These are phyloP conservation scores for Odiellus spinosus DNA, from an alignment of 2,888 invertebrate genomes.

Conservation along the genomic window DNA sequence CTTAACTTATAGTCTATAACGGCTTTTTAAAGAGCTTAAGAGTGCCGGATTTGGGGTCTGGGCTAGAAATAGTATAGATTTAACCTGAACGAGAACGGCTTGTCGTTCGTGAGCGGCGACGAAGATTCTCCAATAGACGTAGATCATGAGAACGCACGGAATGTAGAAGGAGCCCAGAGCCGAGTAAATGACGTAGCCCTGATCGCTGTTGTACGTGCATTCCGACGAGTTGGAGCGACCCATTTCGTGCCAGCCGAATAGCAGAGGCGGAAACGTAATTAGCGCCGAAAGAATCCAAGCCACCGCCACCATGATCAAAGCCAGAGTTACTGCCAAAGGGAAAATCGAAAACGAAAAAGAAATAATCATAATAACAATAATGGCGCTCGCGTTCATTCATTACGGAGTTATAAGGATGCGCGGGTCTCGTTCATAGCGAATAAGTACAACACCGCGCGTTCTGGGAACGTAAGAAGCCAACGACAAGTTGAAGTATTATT, in stretches of 20 bases:
- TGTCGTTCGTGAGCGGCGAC: conserved; percentile 19
- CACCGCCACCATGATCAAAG: conserved; percentile 24
- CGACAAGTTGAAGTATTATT: no score
- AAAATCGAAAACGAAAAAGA: no score
- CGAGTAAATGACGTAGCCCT: conserved; percentile 26
- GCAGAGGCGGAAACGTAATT: conserved; percentile 26
- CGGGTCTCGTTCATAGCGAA: no score
- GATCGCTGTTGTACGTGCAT: conserved; percentile 23
- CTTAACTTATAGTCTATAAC: no score
- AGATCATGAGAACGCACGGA: conserved; percentile 26
- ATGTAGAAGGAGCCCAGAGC: conserved; percentile 26
- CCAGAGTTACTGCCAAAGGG: conserved; percentile 11
- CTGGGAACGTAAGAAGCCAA: no score
- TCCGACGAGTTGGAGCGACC: conserved; percentile 9
- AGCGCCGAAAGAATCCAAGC: conserved; percentile 25
- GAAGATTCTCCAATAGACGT: conserved; percentile 27
- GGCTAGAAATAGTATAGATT: no score
- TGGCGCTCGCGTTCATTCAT: no score
- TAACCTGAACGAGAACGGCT: conserved; percentile 6
- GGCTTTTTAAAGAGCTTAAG: no score
- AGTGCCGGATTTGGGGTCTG: no score
- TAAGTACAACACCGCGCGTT: no score
- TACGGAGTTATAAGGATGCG: no score
- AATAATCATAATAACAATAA: no score
- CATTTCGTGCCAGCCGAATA: conserved; percentile 24